Evolutionary conservation across 2,888 invertebrate genomes (phyloP).

Genomic region (Rotaria sp.): DNA sequence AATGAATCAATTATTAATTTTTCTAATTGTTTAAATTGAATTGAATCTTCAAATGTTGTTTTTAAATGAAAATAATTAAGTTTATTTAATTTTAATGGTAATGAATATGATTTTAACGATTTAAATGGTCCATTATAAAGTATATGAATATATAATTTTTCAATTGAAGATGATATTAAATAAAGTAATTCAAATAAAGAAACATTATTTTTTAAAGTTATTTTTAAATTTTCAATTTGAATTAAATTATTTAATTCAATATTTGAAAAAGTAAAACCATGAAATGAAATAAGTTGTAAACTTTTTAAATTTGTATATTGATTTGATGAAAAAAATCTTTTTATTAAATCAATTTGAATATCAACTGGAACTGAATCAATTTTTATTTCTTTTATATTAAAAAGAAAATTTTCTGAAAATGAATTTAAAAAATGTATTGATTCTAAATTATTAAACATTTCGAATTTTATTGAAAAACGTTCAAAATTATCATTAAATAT

Average conservation of each 20-base stretch:
- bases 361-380: not conserved
- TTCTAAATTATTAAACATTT: not conserved
- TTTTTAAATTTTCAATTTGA: conserved; percentile 5
- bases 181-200: not conserved
- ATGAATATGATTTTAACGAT: not conserved
- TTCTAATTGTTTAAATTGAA: conserved; percentile 10
- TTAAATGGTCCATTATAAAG: conserved; percentile 22
- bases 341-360: not conserved
- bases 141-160: conserved; percentile 8
- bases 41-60: conserved; percentile 23
- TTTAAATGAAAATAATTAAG: not conserved
- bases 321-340: not conserved
- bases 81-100: not conserved
- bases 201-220: not conserved
- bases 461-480: not conserved
- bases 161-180: not conserved
- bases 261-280: not conserved
- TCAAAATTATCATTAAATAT: not conserved
- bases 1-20: not conserved
- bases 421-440: not conserved
- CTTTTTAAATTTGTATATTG: not conserved
- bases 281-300: not conserved
- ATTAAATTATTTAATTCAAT: not conserved
- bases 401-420: not conserved
- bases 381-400: not conserved